A percentile compares a stretch with the other conserved stretches of the same genome.
Evolutionary conservation across 2,113 vertebrate genomes (phyloP).

Genomic region (Varanus salvator): DNA sequence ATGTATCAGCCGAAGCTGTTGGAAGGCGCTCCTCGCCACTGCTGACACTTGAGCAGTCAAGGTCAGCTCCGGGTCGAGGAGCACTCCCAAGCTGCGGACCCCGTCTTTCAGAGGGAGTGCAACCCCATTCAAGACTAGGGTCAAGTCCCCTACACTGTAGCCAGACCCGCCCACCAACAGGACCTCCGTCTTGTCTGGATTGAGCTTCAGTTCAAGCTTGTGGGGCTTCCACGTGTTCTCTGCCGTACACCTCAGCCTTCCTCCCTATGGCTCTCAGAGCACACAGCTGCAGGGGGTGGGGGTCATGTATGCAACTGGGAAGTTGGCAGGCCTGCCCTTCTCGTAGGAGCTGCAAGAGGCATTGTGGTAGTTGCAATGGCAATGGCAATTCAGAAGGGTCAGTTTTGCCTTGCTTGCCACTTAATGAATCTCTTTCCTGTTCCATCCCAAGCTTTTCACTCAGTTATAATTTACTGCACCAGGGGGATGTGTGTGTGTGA

Average conservation of each 20-base stretch:
- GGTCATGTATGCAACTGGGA: background rate
- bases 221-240: background rate
- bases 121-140: no score
- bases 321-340: background rate
- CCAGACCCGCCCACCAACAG: no score
- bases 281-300: background rate
- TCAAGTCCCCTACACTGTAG: no score
- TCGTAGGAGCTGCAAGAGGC: background rate
- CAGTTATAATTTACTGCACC: slow-evolving; percentile 22
- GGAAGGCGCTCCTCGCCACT: no score
- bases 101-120: no score
- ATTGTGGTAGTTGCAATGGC: slow-evolving; percentile 17
- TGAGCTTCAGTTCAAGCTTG: no score
- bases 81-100: no score
- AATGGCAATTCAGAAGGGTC: slow-evolving; percentile 31
- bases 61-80: no score
- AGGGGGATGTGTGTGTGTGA: background rate
- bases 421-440: slow-evolving; percentile 20
- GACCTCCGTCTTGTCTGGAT: no score
- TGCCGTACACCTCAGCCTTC: background rate
- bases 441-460: slow-evolving; percentile 47
- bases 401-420: slow-evolving; percentile 40
- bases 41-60: no score
- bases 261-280: fast-evolving
- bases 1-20: no score